Conservation (phyloP, 2,888 invertebrate genomes). For the Megalurothrips usitatus region DNA sequence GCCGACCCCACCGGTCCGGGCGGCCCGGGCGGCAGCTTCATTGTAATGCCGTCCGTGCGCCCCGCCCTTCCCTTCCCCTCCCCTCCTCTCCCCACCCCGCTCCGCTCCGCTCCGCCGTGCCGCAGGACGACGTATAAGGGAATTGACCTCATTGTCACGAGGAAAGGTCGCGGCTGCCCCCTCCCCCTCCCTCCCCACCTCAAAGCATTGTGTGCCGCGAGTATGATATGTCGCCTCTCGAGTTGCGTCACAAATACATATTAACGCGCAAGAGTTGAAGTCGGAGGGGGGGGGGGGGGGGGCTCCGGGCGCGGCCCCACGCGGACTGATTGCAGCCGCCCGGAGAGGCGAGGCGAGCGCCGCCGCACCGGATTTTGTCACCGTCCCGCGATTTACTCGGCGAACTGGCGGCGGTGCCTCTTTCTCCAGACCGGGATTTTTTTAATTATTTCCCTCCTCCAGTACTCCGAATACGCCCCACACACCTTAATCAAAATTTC, state of each 20-base stretch:
- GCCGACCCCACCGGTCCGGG: not conserved
- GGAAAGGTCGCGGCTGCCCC: not conserved
- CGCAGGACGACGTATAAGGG: not conserved
- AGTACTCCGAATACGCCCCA: no score
- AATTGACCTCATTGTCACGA: conserved; percentile 17
- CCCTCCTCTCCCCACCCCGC: not conserved
- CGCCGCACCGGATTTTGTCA: no score
- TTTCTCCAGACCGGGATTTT: no score
- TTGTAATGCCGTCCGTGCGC: no score
- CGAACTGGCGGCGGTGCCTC: no score
- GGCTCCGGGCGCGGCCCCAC: not conserved
- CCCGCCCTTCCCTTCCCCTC: no score
- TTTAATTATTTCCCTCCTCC: no score
- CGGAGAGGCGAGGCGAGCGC: no score
- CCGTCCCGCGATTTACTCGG: no score
- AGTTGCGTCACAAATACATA: not conserved
- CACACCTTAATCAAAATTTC: no score
- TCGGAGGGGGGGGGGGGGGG: not conserved
- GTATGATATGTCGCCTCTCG: not conserved
- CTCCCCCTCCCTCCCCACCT: not conserved
- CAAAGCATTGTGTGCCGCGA: not conserved
- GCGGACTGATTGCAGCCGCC: no score
- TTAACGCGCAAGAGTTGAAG: not conserved
- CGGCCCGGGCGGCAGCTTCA: not conserved
- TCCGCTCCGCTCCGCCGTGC: not conserved